Conservation (phyloP, 1,140 invertebrate species). For the Nixonia krombeini region DNA sequence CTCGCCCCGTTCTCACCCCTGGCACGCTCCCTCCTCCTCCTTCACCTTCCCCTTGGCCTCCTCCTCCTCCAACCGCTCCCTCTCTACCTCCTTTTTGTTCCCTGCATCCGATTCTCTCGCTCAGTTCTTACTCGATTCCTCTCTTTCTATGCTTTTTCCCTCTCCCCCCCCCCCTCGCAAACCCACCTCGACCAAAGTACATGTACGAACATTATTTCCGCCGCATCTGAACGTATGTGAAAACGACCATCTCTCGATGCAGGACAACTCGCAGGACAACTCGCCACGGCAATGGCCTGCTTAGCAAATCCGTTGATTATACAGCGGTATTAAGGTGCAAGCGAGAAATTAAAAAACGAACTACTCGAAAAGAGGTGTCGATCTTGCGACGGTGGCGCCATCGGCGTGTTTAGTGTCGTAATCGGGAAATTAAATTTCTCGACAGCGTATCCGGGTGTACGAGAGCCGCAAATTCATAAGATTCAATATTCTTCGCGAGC, state of each 20-base stretch:
- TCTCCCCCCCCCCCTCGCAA: slow-evolving; percentile 16
- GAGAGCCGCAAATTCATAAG: slow-evolving; percentile 64
- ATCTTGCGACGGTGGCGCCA: slow-evolving; percentile 13
- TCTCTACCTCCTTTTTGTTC: slow-evolving; percentile 12
- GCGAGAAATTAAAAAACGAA: not conserved
- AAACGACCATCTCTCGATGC: slow-evolving; percentile 33
- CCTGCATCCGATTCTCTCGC: slow-evolving; percentile 6
- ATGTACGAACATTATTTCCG: slow-evolving; percentile 61
- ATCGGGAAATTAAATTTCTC: slow-evolving; percentile 64
- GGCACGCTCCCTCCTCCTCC: slow-evolving; percentile 13
- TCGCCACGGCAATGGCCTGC: too few relatives aligned
- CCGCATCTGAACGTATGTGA: slow-evolving; percentile 46
- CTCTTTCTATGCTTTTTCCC: slow-evolving; percentile 25
- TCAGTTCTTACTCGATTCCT: slow-evolving; percentile 3
- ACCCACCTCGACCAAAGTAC: slow-evolving; percentile 47
- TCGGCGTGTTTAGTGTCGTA: slow-evolving; percentile 38
- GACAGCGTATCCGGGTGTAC: slow-evolving; percentile 44
- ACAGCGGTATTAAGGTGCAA: too few relatives aligned
- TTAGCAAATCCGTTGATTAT: too few relatives aligned
- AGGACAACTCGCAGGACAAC: too few relatives aligned
- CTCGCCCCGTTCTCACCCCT: slow-evolving; percentile 59
- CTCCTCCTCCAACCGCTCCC: slow-evolving; percentile 2
- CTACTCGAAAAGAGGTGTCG: slow-evolving; percentile 1
- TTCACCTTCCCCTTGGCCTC: slow-evolving; percentile 4
- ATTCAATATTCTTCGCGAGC: slow-evolving; percentile 64